Conservation (phyloP, 2,797 vertebrate species). For the Urophycis tenuis region DNA sequence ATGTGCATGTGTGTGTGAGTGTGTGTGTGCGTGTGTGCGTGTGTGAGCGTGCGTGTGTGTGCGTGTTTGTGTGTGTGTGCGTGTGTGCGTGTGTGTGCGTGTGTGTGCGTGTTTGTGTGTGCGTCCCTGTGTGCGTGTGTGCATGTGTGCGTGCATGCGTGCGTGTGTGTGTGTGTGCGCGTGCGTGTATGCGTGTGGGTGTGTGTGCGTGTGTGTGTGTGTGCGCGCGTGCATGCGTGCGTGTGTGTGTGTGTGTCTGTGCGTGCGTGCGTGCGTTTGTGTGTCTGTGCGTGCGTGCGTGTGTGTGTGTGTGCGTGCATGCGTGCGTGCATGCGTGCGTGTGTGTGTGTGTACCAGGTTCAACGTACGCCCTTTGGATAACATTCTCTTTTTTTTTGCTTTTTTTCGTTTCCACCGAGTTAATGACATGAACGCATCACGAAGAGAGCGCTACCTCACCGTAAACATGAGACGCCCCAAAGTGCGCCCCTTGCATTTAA, state of each 20-base stretch:
- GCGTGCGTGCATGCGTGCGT: neutral
- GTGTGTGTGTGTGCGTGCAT: too few relatives aligned
- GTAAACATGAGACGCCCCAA: slow-evolving; percentile 49
- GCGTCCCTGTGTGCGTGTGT: neutral
- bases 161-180: too few relatives aligned
- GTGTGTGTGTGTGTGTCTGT: too few relatives aligned
- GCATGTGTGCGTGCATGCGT: too few relatives aligned
- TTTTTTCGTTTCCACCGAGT: slow-evolving; percentile 34
- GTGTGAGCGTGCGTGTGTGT: too few relatives aligned
- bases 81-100: too few relatives aligned
- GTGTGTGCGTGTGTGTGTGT: neutral
- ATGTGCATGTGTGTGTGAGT: neutral
- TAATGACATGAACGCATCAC: slow-evolving; percentile 36
- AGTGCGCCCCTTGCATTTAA: slow-evolving; percentile 41
- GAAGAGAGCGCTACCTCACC: slow-evolving; percentile 31
- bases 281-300: too few relatives aligned
- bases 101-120: too few relatives aligned
- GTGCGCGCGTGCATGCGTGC: too few relatives aligned
- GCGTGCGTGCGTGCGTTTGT: neutral
- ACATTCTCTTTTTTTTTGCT: slow-evolving; percentile 41
- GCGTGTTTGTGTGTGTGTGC: too few relatives aligned
- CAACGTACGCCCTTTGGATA: slow-evolving; percentile 33
- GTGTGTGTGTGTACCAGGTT: slow-evolving; percentile 1
- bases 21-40: too few relatives aligned
- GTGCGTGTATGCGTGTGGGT: neutral